phyloP scores from a whole-genome alignment of 2,113 vertebrate species.

The Peromyscus leucopus region DNA sequence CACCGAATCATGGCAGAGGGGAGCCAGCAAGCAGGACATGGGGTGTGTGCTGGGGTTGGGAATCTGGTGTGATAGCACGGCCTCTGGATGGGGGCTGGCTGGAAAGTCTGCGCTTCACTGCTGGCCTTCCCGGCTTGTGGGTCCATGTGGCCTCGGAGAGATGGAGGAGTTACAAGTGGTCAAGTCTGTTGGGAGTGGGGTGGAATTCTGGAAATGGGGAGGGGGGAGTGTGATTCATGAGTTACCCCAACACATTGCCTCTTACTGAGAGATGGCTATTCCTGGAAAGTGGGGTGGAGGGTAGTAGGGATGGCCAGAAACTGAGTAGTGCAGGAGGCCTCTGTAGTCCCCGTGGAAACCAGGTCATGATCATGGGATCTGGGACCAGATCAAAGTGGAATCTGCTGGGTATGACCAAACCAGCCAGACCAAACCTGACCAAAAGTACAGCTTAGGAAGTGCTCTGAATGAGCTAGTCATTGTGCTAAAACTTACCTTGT shows the following conservation, averaged over 20 bases:
- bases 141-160: background rate
- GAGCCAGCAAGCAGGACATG: too few relatives aligned
- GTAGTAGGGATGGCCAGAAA: background rate
- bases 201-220: slow-evolving; percentile 32
- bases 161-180: background rate
- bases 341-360: slow-evolving; percentile 2
- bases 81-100: background rate
- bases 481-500: background rate
- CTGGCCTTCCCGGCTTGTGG: background rate
- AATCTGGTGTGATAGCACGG: background rate
- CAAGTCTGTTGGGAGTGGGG: too few relatives aligned
- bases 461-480: background rate
- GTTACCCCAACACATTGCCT: slow-evolving; percentile 4
- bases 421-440: background rate
- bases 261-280: background rate
- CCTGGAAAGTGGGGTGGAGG: background rate
- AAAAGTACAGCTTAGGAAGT: background rate
- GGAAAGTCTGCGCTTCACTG: background rate
- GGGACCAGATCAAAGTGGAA: background rate
- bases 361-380: slow-evolving; percentile 4
- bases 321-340: background rate
- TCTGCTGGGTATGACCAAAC: background rate
- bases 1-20: background rate
- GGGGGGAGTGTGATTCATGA: slow-evolving; percentile 7
- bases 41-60: background rate